Percentiles rank a stretch among this genome's conserved stretches.
Conservation (phyloP, 92 coral and sea anemone species). For the Anthopleura xanthogrammica region DNA sequence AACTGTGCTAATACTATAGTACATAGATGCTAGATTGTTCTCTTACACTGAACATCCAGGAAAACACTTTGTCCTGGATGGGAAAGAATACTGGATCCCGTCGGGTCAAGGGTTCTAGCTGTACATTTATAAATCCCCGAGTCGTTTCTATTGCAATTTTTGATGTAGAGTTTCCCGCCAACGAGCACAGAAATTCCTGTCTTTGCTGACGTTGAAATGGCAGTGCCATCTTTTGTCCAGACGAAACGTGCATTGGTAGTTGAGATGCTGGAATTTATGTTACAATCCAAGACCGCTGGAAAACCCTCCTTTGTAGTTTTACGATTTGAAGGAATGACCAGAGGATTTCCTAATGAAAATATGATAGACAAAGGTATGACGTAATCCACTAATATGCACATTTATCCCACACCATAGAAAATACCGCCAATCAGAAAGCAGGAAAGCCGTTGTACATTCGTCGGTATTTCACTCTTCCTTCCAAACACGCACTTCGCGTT, state of each 20-base stretch:
- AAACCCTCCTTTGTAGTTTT: slow-evolving; percentile 63
- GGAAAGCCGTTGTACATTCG: too few relatives aligned
- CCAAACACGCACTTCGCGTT: too few relatives aligned
- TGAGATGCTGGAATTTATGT: slow-evolving; percentile 55
- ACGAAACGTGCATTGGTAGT: slow-evolving; percentile 45
- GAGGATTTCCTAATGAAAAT: slow-evolving; percentile 35
- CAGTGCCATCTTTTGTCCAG: slow-evolving; percentile 78
- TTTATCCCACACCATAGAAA: too few relatives aligned
- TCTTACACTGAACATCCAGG: slow-evolving; percentile 91
- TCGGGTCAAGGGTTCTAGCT: slow-evolving; percentile 70
- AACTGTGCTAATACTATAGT: too few relatives aligned
- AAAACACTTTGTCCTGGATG: slow-evolving; percentile 70
- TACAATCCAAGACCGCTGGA: slow-evolving; percentile 76
- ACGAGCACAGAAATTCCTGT: slow-evolving; percentile 59
- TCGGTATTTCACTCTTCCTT: too few relatives aligned
- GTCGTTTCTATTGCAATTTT: slow-evolving; percentile 49
- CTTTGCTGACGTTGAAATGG: slow-evolving; percentile 41
- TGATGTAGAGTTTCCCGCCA: slow-evolving; percentile 80
- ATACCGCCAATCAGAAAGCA: too few relatives aligned
- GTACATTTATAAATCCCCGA: slow-evolving; percentile 84
- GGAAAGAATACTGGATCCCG: slow-evolving; percentile 54
- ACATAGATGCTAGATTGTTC: too few relatives aligned
- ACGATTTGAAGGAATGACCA: slow-evolving; percentile 49
- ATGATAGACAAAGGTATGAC: background rate
- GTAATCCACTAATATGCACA: background rate